Percentiles rank a stretch among this genome's conserved stretches.
Conservation (phyloP, 2,888 invertebrate genomes). For the Spilarctia lutea region DNA sequence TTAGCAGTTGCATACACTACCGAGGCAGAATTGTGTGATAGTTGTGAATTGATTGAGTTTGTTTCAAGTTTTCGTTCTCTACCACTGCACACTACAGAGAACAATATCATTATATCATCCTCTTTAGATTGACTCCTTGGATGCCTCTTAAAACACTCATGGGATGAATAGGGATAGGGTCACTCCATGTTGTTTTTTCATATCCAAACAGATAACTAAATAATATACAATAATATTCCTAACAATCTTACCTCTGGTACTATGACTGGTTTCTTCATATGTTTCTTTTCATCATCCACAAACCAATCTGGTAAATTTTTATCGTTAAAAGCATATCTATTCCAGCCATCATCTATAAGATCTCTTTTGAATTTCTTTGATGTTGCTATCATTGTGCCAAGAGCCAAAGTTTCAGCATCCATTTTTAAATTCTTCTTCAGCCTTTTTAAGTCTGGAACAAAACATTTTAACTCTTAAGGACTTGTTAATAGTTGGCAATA, state of each 20-base stretch:
- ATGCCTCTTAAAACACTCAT: too few relatives aligned
- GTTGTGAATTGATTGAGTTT: too few relatives aligned
- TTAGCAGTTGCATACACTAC: too few relatives aligned
- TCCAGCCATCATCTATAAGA: conserved; percentile 96
- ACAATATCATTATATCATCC: too few relatives aligned
- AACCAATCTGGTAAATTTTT: conserved; percentile 98
- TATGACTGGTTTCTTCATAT: conserved; percentile 93
- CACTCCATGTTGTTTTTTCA: too few relatives aligned
- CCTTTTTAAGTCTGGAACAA: conserved; percentile 77
- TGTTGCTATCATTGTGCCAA: conserved; percentile 96
- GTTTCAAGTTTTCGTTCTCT: too few relatives aligned
- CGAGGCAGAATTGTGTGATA: too few relatives aligned
- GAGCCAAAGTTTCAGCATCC: conserved; percentile 94
- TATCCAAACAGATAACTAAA: too few relatives aligned
- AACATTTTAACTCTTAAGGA: neutral
- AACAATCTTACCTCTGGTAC: conserved; percentile 90
- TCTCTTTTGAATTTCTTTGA: conserved; percentile 97
- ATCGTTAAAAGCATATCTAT: conserved; percentile 97
- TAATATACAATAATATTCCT: neutral
- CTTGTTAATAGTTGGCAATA: neutral
- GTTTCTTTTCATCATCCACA: conserved; percentile 95
- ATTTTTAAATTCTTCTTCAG: conserved; percentile 89
- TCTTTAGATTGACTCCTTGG: too few relatives aligned
- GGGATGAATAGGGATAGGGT: too few relatives aligned
- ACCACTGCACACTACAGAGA: too few relatives aligned